Percentiles rank a stretch among this genome's conserved stretches.
phyloP scores from a whole-genome alignment of 2,113 vertebrate species.

The Natator depressus region DNA sequence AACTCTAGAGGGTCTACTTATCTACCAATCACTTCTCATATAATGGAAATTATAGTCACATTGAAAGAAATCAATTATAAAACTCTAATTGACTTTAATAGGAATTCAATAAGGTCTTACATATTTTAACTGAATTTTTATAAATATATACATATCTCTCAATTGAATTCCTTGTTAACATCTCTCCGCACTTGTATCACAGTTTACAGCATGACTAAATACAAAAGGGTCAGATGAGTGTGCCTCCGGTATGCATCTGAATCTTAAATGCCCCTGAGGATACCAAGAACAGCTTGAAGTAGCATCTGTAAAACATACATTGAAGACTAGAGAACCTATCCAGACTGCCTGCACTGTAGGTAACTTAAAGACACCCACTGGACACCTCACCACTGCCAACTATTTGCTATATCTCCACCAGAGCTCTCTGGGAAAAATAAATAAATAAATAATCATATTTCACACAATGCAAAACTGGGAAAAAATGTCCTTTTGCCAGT shows the following conservation, averaged over 20 bases:
- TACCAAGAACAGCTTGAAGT: constrained; percentile 24
- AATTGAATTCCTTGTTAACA: constrained; percentile 43
- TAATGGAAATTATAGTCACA: neutral
- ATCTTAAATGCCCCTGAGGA: constrained; percentile 41
- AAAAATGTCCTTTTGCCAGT: neutral
- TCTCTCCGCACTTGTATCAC: constrained; percentile 35
- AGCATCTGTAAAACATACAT: constrained; percentile 28
- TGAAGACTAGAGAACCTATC: neutral
- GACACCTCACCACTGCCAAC: neutral
- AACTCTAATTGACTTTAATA: constrained; percentile 45
- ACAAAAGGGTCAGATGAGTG: constrained; percentile 22
- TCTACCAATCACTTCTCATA: neutral
- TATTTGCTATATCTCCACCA: neutral
- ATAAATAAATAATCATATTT: neutral
- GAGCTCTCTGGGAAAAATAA: neutral
- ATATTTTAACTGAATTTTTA: constrained; percentile 55
- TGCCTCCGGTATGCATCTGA: constrained; percentile 15
- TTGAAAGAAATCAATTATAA: neutral
- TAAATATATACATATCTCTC: constrained; percentile 21
- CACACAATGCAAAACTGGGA: neutral
- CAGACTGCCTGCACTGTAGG: neutral
- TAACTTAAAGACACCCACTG: constrained; percentile 21
- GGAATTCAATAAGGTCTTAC: constrained; percentile 42
- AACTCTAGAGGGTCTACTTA: neutral
- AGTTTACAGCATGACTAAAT: constrained; percentile 39